Percentiles rank a stretch among this genome's conserved stretches.
Evolutionary conservation across 1,140 invertebrate genomes (phyloP).

Genomic region (Teleopsis dalmanni): DNA sequence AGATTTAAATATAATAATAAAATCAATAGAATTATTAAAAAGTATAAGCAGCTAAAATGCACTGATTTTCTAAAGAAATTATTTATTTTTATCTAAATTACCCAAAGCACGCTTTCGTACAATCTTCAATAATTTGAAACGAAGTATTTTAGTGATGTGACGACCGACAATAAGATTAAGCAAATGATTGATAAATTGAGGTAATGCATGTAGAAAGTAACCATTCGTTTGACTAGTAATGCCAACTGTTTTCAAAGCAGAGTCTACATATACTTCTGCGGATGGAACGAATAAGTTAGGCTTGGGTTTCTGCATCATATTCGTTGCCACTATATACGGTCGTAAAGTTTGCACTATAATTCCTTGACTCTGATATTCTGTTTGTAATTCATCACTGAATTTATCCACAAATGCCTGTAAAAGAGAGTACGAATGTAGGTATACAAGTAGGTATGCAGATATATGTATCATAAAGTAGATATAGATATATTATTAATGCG

Average conservation of each 20-base stretch:
- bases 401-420: constrained; percentile 74
- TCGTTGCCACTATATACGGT: constrained; percentile 86
- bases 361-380: constrained; percentile 70
- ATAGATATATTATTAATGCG: neutral
- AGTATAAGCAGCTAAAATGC: neutral
- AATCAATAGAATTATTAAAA: neutral
- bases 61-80: constrained; percentile 1
- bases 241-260: constrained; percentile 69
- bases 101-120: constrained; percentile 32
- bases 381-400: constrained; percentile 69
- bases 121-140: constrained; percentile 28
- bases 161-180: constrained; percentile 27
- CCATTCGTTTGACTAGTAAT: constrained; percentile 66
- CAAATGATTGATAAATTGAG: constrained; percentile 47
- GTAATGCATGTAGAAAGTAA: constrained; percentile 65
- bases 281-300: constrained; percentile 73
- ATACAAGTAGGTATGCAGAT: neutral
- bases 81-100: constrained; percentile 28
- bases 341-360: constrained; percentile 77
- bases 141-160: constrained; percentile 27
- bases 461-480: neutral
- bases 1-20: neutral
- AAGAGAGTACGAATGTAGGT: neutral
- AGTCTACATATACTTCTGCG: constrained; percentile 67
- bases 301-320: constrained; percentile 81